Base-by-base conservation (phyloP, 2,888 invertebrate genomes). In the Hololepta plana region DNA sequence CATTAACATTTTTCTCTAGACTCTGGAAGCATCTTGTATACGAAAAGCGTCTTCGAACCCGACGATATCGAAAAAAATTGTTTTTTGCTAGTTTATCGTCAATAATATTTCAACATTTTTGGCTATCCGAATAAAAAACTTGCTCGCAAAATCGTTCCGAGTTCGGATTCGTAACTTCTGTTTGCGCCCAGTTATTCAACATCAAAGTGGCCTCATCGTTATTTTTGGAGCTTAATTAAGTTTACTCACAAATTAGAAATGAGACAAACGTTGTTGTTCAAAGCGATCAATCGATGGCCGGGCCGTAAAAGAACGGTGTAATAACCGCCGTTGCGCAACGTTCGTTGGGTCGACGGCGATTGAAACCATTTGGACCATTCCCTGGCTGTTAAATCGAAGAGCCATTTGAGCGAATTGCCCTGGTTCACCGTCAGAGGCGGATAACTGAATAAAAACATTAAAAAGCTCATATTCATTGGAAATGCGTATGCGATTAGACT, bases 251-350 rank as follows among this genome's bases (percentile, higher is more conserved):
- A 76, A 45, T 81, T 81, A 32, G 53, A 56, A 36, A 49, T 63
- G 41, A 73, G 74, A 40, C 80, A 79, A 29, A 75, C 69, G 43
- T 81, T 82, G 41, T 68, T 79, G 42, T 87, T 85, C 2, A 85
- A 40, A 0, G 70, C 71, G 30, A 85, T 67, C 3, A 79, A 60
- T 32, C 79, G 57, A 30, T 82, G 59, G 0, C 79, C 80, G 2
- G 65, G 59, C 24, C 55, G 59, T 0, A 73, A 60, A 0, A 63
- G 46, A 4, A 66, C 51, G 0, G 79, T 72, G 47, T 80, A 90
- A 37, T 68, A 87, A 6, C 82, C 88, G 13, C 73, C 72, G 15
- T 62, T 53, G 8, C 58, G 45, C 16, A 79, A 50, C 0, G 69
- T 65, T n/a, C n/a, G n/a, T 4, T 40, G 44, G 29, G 60, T 55